Base-by-base conservation (phyloP, 1,140 invertebrate genomes). In the Saxidomus purpurata region DNA sequence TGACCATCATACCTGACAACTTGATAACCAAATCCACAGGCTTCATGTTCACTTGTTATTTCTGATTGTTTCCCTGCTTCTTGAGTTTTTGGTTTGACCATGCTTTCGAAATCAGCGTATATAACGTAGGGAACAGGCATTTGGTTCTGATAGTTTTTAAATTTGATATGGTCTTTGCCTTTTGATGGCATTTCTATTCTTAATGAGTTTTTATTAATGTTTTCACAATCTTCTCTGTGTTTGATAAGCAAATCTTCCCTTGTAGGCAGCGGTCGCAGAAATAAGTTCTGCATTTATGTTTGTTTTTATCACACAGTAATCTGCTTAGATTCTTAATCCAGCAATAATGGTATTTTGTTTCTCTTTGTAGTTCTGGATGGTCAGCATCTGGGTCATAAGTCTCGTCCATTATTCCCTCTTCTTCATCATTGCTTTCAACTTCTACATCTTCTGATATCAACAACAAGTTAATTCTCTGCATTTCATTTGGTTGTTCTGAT, bases 191-290 rank as follows among this genome's bases (percentile, higher is more conserved):
- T 79, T 28, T 52, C 34, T 34, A 67, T 82, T 43, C 52, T 34
- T 40, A 40, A 19, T 40, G 38, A 38, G 25, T 3, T 0, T 31
- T 82, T 63, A 31, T 67, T 67, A 25, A 85, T 74, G n/a, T 40
- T 38, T 71, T 85, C 43, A 67, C 52, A 83, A 22, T 83, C 80
- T 63, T 63, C 36, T 83, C 40, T 83, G 61, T 61, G 59, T 47
- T 67, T 61, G 36, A 47, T 67, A 0, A 83, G 59, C 3, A 61
- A 4, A 25, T 61, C 80, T 67, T 63, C 52, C 13, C 61, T n/a
- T 90, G 83, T 1, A 91, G 63, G 84, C 90, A 91, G 6, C 81
- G 69, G 17, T 82, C 49, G 63, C 90, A 91, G n/a, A 84, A 90
- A 34, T 84, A 67, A 1, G 76, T 34, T 19, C 25, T 79, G 4